Evolutionary conservation across 2,888 invertebrate genomes (phyloP), one percentile per base, ranked within the genome.

Genomic region (Formica aserva): DNA sequence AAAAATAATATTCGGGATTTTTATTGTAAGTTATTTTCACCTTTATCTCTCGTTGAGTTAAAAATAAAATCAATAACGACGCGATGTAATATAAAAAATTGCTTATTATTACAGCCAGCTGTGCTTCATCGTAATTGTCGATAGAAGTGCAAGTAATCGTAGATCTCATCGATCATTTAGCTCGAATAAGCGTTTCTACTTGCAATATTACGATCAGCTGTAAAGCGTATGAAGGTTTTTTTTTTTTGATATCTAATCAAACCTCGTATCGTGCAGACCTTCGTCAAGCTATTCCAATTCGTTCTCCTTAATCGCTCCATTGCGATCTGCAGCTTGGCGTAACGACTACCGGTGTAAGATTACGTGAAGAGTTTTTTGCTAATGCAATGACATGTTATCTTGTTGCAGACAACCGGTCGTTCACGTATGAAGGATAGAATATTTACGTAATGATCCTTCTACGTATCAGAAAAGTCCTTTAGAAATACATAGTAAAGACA

Each of bases 191-290:
- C 35, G 22, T 48, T 55, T 65, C 15, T 15, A 45, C 38, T 78
- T 60, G 45, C 69, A 45, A 57, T 13, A 69, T 13, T 11, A 60
- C 71, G 18, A 18, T 62, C 35, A 26, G 45, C 29, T 26, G 60
- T 32, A 18, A 45, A 38, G 26, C 35, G 22, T 52, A n/a, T n/a
- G 48, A n/a, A 52, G 48, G n/a, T 52, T 52, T 60, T 71, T 78
- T 22, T 22, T 41, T 60, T 71, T 78, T 41, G 32, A 60, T 78
- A 78, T 60, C 60, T 78, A 78, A 78, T 78, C 69, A 18, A 60
- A 22, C 22, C 11, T 41, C 18, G 13, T 76, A 63, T 65, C 63
- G 15, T 11, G 76, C 32, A 4, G 45, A 62, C 69, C 18, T 60
- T 78, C 18, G 32, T 22, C 57, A 13, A 26, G 22, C 26, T 48